Percentiles rank a stretch among this genome's conserved stretches.
Evolutionary conservation across 2,113 vertebrate genomes (phyloP).

Genomic region (Elachura formosa): DNA sequence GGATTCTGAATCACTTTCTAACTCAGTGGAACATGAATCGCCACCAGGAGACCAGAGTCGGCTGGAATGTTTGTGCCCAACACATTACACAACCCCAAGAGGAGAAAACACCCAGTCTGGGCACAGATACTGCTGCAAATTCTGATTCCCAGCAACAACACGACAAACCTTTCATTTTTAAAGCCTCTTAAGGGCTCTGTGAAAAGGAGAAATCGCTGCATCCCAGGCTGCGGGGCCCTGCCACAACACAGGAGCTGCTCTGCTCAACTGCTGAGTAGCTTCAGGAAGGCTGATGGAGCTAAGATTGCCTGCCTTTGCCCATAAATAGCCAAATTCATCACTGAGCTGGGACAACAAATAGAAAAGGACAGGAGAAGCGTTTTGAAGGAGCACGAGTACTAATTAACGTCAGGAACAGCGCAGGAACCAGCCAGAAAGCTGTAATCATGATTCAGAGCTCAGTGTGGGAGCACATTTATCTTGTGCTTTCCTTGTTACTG

Average conservation of each 20-base stretch:
- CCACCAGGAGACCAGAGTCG: neutral
- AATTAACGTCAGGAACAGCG: conserved; percentile 18
- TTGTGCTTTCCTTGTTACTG: neutral
- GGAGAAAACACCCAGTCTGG: neutral
- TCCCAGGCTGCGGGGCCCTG: neutral
- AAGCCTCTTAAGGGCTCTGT: neutral
- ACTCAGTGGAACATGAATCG: neutral
- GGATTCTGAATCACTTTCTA: neutral
- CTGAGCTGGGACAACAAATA: neutral
- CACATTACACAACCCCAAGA: neutral
- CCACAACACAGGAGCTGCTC: neutral
- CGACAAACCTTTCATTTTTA: neutral
- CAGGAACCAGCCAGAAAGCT: conserved; percentile 11
- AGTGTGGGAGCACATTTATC: conserved; percentile 47
- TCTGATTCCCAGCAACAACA: neutral
- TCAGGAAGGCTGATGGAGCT: neutral
- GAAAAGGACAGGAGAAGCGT: neutral
- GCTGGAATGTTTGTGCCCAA: neutral
- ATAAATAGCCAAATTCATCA: neutral
- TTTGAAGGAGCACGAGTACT: neutral
- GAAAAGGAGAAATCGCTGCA: neutral
- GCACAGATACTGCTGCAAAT: neutral
- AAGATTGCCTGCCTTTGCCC: neutral
- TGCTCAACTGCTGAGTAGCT: neutral
- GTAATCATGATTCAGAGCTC: conserved; percentile 35